Evolutionary conservation across 30 jellyfish, hydroid and myxozoan genomes (phyloP).

Genomic region (Mastigias papua): DNA sequence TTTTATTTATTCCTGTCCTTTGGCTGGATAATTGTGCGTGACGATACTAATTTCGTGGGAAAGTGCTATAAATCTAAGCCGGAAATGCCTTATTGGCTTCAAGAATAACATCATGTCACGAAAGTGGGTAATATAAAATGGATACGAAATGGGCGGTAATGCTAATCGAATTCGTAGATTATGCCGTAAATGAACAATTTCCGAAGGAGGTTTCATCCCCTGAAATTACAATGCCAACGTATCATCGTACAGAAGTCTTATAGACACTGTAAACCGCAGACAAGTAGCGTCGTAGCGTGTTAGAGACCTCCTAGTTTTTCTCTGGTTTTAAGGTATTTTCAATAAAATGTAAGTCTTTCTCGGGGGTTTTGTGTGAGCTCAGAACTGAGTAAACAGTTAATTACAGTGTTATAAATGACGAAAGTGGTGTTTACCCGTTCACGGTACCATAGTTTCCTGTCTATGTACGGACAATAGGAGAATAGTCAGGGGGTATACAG

Average conservation of each 20-base stretch:
- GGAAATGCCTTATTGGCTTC: not conserved
- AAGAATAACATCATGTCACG: slow-evolving; percentile 12
- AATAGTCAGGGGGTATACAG: not conserved
- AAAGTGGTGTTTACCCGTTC: no score
- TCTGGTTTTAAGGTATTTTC: no score
- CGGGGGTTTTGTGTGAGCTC: no score
- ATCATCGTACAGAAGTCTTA: not conserved
- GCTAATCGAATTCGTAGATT: not conserved
- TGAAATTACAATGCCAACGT: not conserved
- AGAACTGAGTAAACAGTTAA: not conserved
- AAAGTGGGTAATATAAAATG: not conserved
- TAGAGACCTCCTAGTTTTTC: not conserved
- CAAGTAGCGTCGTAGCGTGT: not conserved
- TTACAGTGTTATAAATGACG: not conserved
- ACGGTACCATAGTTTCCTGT: not conserved
- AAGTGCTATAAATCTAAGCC: not conserved
- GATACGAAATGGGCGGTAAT: not conserved
- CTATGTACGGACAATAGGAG: not conserved
- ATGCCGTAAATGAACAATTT: not conserved
- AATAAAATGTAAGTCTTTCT: no score
- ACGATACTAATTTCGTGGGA: not conserved
- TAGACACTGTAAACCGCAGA: not conserved
- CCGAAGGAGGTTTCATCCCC: not conserved
- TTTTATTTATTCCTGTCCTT: not conserved
- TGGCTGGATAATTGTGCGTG: not conserved